These are phyloP conservation scores for Poecilia latipinna DNA, from an alignment of 2,113 vertebrate species.

Conservation along the genomic window DNA sequence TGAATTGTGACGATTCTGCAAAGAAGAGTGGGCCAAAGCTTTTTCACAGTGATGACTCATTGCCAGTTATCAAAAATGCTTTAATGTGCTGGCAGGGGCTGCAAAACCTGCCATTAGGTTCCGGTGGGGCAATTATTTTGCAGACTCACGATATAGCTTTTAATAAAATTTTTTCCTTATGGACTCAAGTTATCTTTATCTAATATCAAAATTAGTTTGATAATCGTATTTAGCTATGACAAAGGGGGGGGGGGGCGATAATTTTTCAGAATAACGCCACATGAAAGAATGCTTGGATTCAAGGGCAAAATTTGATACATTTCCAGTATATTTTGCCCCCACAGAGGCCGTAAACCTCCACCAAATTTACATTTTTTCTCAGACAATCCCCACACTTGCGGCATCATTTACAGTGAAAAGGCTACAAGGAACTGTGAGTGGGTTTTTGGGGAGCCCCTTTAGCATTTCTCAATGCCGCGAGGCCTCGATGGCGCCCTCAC, in stretches of 20 bases:
- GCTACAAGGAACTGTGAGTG: slow-evolving; percentile 27
- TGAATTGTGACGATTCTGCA: neutral
- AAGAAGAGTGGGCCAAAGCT: neutral
- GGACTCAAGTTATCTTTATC: neutral
- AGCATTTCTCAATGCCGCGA: slow-evolving; percentile 16
- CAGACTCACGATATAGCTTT: neutral
- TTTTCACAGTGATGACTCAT: neutral
- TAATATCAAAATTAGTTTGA: neutral
- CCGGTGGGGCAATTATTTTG: neutral
- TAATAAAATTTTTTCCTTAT: too few species aligned
- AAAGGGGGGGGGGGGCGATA: neutral
- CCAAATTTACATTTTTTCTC: slow-evolving; percentile 22
- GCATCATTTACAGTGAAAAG: slow-evolving; percentile 27
- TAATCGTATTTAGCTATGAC: neutral
- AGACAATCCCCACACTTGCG: slow-evolving; percentile 17
- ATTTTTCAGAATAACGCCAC: neutral
- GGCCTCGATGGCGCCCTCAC: neutral
- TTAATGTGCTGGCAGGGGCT: neutral
- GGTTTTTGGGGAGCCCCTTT: slow-evolving; percentile 50
- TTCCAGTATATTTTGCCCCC: slow-evolving; percentile 9
- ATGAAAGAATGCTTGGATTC: neutral
- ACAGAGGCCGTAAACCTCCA: neutral
- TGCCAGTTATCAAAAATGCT: neutral
- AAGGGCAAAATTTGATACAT: neutral
- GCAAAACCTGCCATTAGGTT: neutral